Base-by-base conservation (phyloP, 2,888 invertebrate species). In the Operophtera brumata region DNA sequence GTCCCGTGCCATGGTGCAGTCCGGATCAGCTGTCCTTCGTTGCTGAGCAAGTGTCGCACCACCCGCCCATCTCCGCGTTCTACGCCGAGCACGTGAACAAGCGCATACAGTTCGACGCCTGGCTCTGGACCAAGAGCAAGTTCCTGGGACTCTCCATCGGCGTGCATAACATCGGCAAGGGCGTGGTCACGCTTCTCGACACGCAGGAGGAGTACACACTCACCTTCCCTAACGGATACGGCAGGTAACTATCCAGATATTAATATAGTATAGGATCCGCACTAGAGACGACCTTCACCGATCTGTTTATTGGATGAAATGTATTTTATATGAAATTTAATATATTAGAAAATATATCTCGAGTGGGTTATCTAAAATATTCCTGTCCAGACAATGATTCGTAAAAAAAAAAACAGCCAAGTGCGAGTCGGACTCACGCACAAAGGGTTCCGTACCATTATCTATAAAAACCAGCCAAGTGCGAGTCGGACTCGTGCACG, bases 91-190 rank as follows among this genome's bases (percentile, higher is more conserved):
- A 98, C 87, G 94, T 93, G 66, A 94, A 94, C 76, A 97, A 97
- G 77, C 93, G 95, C 69, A 97, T 99, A 95, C 99, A 89, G 73
- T 96, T 99, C 82, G 95, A 97, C 74, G 99, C 98, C 6, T 97
- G 97, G 86, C 97, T 99, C 47, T 99, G 99, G 96, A 99, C 99
- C 6, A 99, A 99, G 88, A 99, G 99, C 73, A 99, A 99, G 91
- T 99, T 99, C 89, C 92, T 99, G 14, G 99, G 99, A 0, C 91
- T 99, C 14, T 99, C 99, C 9, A 96, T 98, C 68, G 99, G 99
- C n/a, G 97, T 97, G 0, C 97, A 99, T 75, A 99, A 99, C 84
- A 96, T 99, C 48, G 99, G 99, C 4, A 94, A 96, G 73, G 99
- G 99, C 2, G 93, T 94, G 32, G 95, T 99, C n/a, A 96, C 95